Percentiles rank a stretch among this genome's conserved stretches.
Conservation (phyloP, 2,888 invertebrate species). For the Calameuta pallipes region DNA sequence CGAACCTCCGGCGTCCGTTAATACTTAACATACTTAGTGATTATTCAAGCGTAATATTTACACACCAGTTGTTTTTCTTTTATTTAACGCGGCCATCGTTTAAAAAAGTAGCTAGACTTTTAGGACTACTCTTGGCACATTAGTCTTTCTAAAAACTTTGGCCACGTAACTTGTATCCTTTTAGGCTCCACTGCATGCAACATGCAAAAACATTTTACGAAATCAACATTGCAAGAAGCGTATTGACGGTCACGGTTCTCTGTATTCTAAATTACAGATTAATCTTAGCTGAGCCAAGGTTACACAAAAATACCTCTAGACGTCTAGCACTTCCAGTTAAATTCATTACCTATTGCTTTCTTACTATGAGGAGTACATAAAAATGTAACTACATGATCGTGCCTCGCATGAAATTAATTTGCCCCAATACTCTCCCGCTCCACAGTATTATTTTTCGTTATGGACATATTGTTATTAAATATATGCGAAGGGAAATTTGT, state of each 20-base stretch:
- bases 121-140: too few relatives aligned
- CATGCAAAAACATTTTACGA: background rate
- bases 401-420: background rate
- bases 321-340: background rate
- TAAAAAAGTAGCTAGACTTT: background rate
- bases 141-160: too few relatives aligned
- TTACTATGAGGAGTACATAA: background rate
- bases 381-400: background rate
- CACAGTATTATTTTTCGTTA: background rate
- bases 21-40: constrained; percentile 2
- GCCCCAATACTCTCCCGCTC: background rate
- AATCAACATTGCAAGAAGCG: background rate
- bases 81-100: background rate
- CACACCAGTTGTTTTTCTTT: background rate
- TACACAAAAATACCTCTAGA: background rate
- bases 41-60: background rate
- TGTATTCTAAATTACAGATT: background rate
- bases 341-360: background rate
- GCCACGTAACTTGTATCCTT: too few relatives aligned
- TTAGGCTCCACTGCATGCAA: too few relatives aligned
- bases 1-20: background rate
- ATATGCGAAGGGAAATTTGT: background rate
- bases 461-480: background rate
- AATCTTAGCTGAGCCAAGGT: background rate
- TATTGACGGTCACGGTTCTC: background rate